Evolutionary conservation across 2,113 vertebrate species (phyloP), one percentile per base, ranked within the genome.

Genomic region (Pterocles gutturalis): DNA sequence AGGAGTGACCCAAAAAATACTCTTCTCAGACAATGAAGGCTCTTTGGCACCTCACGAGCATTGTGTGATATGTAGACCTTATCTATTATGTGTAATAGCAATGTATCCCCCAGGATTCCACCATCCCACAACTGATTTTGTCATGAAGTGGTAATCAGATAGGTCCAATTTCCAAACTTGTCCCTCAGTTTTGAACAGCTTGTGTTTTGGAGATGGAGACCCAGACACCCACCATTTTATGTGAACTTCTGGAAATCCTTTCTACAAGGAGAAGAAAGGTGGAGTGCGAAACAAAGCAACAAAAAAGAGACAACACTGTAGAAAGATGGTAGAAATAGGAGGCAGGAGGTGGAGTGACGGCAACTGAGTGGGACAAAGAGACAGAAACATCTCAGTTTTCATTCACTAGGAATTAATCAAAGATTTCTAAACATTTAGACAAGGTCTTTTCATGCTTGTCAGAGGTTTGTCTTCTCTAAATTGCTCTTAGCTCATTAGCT

Each of bases 401-500:
- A 61, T 80, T 54, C 46, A 41, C 33, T 58, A 95, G 82, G 65
- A 83, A 76, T 91, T 91, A 73, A 91, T 87, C 48, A 82, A 61
- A 90, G 41, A 65, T 83, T 90, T 94, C 78, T 77, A 87, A 95
- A 91, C 78, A 49, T 87, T 95, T 88, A 94, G 91, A 83, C 75
- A 91, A 87, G n/a, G 48, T 70, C 72, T 93, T 88, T 94, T 93
- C 75, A 62, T 93, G 87, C 84, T 90, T 95, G 90, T 95, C 93
- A 91, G 87, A 83, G 71, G 82, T 93, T 94, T 14, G 0, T 87
- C 62, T 94, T 61, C 57, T 87, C 81, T 85, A 90, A 96, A 85
- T 84, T 91, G 75, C 71, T 90, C 46, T 96, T 87, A 96, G 93
- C 84, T 88, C 6, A 17, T 94, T 95, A 96, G 91, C 62, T 96